Conservation (phyloP, 2,113 vertebrate species). For the Periophthalmus modestus region DNA sequence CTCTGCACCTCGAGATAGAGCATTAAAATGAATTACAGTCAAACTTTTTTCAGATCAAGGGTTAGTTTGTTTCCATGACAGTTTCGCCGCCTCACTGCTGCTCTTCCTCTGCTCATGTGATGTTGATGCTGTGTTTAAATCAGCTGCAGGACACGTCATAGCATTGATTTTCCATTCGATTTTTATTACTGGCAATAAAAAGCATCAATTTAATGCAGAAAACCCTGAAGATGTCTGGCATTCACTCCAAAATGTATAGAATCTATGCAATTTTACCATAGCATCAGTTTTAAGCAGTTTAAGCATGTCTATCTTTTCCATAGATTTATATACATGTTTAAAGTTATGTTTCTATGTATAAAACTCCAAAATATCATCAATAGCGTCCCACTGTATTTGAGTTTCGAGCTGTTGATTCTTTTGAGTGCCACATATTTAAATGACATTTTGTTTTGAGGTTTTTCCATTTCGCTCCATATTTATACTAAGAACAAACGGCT, state of each 20-base stretch:
- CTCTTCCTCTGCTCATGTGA: too few relatives aligned
- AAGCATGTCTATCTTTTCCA: neutral
- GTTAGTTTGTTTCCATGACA: neutral
- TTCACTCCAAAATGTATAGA: neutral
- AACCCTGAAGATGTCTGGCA: neutral
- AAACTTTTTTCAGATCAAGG: too few relatives aligned
- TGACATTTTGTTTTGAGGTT: neutral
- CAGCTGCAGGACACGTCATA: too few relatives aligned
- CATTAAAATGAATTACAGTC: conserved; percentile 14
- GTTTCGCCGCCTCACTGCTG: too few relatives aligned
- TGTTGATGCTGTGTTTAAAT: too few relatives aligned
- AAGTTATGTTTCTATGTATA: neutral
- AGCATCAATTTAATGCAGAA: neutral
- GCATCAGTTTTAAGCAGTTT: neutral
- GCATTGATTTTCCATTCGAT: too few relatives aligned
- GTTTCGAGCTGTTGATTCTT: neutral
- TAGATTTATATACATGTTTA: neutral
- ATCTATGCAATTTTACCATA: neutral
- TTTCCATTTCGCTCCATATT: neutral
- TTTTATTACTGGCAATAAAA: neutral
- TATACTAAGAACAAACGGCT: neutral
- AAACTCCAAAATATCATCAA: too few relatives aligned
- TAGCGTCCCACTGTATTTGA: neutral
- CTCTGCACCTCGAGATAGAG: conserved; percentile 15
- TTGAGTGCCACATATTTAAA: neutral